phyloP scores from a whole-genome alignment of 2,113 vertebrate genomes.

The Pithys albifrons region DNA sequence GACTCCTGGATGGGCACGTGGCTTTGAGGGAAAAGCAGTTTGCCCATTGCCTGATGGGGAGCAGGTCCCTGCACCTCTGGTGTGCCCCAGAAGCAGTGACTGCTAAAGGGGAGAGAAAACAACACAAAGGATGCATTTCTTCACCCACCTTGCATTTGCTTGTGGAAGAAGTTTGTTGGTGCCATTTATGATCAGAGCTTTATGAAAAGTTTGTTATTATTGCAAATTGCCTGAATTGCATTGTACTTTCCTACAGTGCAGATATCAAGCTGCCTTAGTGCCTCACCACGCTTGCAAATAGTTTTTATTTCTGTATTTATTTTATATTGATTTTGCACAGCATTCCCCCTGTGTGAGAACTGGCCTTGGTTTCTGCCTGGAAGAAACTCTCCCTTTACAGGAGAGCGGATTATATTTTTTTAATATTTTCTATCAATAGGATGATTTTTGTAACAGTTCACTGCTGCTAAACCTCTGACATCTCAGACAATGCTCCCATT shows the following conservation, averaged over 20 bases:
- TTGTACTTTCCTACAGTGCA: neutral
- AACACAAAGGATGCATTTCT: neutral
- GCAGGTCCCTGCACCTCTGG: neutral
- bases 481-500: neutral
- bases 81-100: rapidly evolving
- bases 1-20: neutral
- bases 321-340: neutral
- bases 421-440: neutral
- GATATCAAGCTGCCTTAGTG: neutral
- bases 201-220: neutral
- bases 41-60: neutral
- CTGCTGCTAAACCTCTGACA: neutral
- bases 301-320: neutral
- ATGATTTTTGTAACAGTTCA: neutral
- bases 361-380: neutral
- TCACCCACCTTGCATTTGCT: neutral
- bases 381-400: neutral
- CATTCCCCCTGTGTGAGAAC: neutral
- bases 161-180: neutral
- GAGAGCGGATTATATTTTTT: neutral
- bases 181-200: neutral
- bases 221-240: neutral
- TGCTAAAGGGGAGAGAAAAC: neutral
- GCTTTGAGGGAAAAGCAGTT: neutral
- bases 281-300: neutral